Evolutionary conservation across 2,113 vertebrate genomes (phyloP).

Genomic region (Bubo bubo): DNA sequence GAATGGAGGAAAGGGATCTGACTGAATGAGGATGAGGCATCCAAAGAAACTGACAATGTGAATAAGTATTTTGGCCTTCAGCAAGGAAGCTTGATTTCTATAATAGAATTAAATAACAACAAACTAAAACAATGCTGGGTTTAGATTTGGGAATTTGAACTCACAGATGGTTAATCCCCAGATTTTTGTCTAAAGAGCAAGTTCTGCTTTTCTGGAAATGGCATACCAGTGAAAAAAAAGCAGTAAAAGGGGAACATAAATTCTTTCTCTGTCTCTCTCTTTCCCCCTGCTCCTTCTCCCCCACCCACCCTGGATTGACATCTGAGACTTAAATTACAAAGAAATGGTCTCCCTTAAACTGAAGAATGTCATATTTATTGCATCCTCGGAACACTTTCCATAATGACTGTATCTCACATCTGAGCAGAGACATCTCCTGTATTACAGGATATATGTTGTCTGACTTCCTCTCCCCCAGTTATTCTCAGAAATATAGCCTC

Average conservation of each 20-base stretch:
- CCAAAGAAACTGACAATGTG: neutral
- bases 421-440: neutral
- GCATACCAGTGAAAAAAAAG: neutral
- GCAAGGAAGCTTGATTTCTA: neutral
- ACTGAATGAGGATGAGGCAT: neutral
- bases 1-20: neutral
- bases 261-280: neutral
- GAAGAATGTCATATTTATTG: neutral
- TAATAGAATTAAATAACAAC: neutral
- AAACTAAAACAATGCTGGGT: neutral
- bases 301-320: fast-evolving
- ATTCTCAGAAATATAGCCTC: neutral
- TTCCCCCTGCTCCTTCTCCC: neutral
- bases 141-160: neutral
- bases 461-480: neutral
- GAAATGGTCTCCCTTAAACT: neutral
- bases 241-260: neutral
- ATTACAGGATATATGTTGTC: neutral
- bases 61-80: neutral
- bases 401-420: neutral
- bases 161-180: fast-evolving
- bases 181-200: neutral
- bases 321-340: neutral
- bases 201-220: neutral
- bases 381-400: neutral